phyloP scores from a whole-genome alignment of 2,113 vertebrate genomes.

The Butorides virescens region DNA sequence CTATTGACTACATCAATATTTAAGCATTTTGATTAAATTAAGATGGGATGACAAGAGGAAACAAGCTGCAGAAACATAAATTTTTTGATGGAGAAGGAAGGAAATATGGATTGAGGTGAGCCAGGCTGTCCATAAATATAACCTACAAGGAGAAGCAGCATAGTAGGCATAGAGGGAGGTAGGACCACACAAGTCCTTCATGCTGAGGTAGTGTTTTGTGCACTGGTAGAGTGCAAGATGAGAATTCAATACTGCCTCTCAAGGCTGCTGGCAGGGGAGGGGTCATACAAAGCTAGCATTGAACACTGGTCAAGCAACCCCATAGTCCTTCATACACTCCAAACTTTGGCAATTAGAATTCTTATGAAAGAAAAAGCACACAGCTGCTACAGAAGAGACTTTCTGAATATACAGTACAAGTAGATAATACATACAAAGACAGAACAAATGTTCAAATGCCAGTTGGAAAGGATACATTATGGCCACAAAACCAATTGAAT shows the following conservation, averaged over 20 bases:
- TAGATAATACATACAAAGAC: slow-evolving; percentile 13
- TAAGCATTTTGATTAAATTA: not conserved
- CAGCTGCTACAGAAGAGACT: not conserved
- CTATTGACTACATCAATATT: not conserved
- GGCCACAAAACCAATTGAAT: slow-evolving; percentile 40
- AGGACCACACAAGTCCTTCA: not conserved
- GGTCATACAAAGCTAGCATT: not conserved
- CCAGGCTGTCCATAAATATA: not conserved
- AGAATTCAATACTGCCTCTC: not conserved
- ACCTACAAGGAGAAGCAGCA: not conserved
- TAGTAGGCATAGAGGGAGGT: not conserved
- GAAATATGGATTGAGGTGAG: not conserved
- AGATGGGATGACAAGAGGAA: not conserved
- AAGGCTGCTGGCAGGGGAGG: not conserved
- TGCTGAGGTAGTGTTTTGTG: not conserved
- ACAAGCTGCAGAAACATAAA: not conserved
- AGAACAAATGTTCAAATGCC: slow-evolving; percentile 37
- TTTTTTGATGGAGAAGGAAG: not conserved
- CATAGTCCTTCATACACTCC: not conserved
- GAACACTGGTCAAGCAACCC: not conserved
- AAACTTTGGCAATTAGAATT: not conserved
- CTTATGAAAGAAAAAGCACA: not conserved
- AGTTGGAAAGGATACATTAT: slow-evolving; percentile 4
- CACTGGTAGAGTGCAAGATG: not conserved
- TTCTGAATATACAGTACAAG: not conserved